Evolutionary conservation across 2,797 vertebrate genomes (phyloP), one percentile per base, ranked within the genome.

Genomic region (Spinibarbus caldwelli): DNA sequence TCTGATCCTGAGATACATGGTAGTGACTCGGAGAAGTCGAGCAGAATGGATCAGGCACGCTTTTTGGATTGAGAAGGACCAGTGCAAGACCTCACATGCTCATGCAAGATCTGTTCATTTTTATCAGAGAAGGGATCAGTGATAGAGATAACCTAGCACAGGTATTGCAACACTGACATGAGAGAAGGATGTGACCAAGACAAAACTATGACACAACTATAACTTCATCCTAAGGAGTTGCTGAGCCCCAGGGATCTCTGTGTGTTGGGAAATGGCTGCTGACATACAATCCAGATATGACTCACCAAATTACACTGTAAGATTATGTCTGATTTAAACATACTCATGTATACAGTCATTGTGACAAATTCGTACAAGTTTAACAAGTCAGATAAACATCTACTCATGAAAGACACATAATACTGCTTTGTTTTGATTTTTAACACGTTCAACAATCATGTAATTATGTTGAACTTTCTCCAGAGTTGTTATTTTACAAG

Each of bases 161-260:
- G 77, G 80, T 81, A 80, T 85, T 87, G 82, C 82, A 77, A 88
- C 87, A 78, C 52, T 85, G 43, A 72, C n/a, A 71, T 77, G 34
- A 45, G 43, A 78, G 21, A 57, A 85, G 52, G 64, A 87, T 75
- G 66, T 73, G 41, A 78, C 19, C 7, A 5, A 86, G 78, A 68
- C 12, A 83, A 70, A 80, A 43, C 66, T 54, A 84, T 80, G 83
- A 85, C 89, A 85, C 59, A 70, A 49, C 34, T 78, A 36, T 68
- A 57, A 66, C 31, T 45, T 12, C 54, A 84, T 34, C 66, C 41
- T 38, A 43, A 52, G 21, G 19, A 83, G 31, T 17, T 43, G 26
- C 31, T 66, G 66, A 82, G 67, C 68, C 75, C 38, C 23, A 49
- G 49, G 52, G 31, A 84, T 38, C 43, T 83, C 26, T 66, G 41